These are phyloP conservation scores for Sphaeridia pumilis DNA, from an alignment of 2,888 invertebrate genomes.

Conservation along the genomic window DNA sequence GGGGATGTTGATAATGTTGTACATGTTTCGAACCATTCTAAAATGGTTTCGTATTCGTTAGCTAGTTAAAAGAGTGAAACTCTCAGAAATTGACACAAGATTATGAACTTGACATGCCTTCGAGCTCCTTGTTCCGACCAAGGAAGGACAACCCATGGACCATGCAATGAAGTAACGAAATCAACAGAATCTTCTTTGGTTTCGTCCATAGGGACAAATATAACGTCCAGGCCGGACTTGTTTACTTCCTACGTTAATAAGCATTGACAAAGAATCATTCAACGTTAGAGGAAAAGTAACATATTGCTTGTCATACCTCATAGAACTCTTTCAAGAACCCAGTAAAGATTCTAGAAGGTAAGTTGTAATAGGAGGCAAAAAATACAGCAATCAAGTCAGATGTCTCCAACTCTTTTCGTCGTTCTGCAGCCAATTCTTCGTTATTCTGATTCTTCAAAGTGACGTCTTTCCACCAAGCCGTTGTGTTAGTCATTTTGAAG, in stretches of 20 bases:
- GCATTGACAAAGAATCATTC: neutral
- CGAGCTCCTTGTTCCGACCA: slow-evolving; percentile 24
- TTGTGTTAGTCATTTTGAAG: neutral
- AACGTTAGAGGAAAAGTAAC: neutral
- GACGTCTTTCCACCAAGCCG: slow-evolving; percentile 23
- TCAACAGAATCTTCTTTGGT: slow-evolving; percentile 26
- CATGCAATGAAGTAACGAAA: slow-evolving; percentile 25
- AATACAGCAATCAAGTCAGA: slow-evolving; percentile 21
- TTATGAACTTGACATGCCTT: slow-evolving; percentile 4
- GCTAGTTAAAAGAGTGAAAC: too few relatives aligned
- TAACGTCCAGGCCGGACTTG: slow-evolving; percentile 25
- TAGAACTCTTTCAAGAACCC: slow-evolving; percentile 23
- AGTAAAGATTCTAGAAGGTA: slow-evolving; percentile 21
- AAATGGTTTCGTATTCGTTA: neutral
- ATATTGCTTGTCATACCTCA: slow-evolving; percentile 16
- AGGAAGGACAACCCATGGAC: slow-evolving; percentile 26
- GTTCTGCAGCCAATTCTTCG: slow-evolving; percentile 14
- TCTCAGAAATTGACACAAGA: neutral
- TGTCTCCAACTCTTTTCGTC: slow-evolving; percentile 18
- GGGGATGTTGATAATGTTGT: slow-evolving; percentile 22
- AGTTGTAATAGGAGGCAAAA: slow-evolving; percentile 26
- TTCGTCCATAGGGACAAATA: slow-evolving; percentile 27
- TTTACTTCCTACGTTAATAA: too few relatives aligned
- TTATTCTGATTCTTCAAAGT: slow-evolving; percentile 22
- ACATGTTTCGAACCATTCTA: slow-evolving; percentile 17